These are phyloP conservation scores for Lates calcarifer DNA, from an alignment of 2,113 vertebrate species.

Conservation along the genomic window DNA sequence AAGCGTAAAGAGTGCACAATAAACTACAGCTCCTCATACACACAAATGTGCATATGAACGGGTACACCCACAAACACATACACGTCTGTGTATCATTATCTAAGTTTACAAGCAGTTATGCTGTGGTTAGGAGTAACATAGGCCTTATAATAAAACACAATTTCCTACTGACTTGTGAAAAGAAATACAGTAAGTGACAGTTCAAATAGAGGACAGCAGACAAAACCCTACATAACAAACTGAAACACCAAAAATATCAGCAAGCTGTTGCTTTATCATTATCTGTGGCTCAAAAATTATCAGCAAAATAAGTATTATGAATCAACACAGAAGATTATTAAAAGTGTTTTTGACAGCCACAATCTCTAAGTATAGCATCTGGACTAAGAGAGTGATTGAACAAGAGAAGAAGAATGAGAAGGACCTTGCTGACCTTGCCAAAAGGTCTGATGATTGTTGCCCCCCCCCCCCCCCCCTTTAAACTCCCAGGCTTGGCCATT, in stretches of 20 bases:
- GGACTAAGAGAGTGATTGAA: conserved; percentile 12
- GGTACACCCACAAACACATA: neutral
- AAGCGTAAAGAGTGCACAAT: neutral
- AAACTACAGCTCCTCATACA: neutral
- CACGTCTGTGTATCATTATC: conserved; percentile 14
- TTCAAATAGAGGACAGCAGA: conserved; percentile 40
- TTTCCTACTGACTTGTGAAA: conserved; percentile 5
- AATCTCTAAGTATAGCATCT: neutral
- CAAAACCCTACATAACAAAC: conserved; percentile 8
- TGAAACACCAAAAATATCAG: neutral
- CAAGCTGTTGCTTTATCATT: neutral
- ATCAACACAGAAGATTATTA: conserved; percentile 4
- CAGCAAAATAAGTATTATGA: neutral
- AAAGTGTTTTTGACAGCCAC: neutral
- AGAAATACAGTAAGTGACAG: neutral
- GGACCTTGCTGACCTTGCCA: conserved; percentile 53
- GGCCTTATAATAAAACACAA: conserved; percentile 9
- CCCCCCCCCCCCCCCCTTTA: conserved; percentile 54
- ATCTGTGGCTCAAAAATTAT: neutral
- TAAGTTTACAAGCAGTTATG: conserved; percentile 12
- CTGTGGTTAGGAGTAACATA: conserved; percentile 17
- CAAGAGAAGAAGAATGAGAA: conserved; percentile 41
- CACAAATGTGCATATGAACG: neutral
- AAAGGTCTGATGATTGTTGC: conserved; percentile 56
- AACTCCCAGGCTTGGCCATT: conserved; percentile 44